These are phyloP conservation scores for Drosophila mettleri DNA, from an alignment of 2,888 invertebrate species.

Conservation along the genomic window DNA sequence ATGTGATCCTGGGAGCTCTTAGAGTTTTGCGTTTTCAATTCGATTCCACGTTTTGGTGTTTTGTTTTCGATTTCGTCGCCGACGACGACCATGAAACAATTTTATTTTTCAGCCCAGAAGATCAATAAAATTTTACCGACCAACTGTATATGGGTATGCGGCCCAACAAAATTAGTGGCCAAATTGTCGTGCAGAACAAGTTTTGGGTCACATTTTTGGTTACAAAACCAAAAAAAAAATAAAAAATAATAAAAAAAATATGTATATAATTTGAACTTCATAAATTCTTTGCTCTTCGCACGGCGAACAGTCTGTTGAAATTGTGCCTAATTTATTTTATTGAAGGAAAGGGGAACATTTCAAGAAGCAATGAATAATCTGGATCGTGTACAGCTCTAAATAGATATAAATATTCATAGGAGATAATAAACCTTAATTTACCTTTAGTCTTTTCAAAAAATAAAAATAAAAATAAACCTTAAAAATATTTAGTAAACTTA, in stretches of 20 bases:
- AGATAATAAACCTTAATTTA: constrained; percentile 23
- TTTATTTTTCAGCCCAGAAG: constrained; percentile 74
- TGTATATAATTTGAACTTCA: constrained; percentile 51
- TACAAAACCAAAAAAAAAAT: constrained; percentile 57
- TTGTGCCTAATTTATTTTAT: constrained; percentile 47
- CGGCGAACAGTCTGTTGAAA: constrained; percentile 39
- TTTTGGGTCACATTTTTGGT: constrained; percentile 72
- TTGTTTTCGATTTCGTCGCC: constrained; percentile 55
- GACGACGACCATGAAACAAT: constrained; percentile 70
- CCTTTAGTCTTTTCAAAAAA: too few species aligned
- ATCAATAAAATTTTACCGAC: constrained; percentile 80
- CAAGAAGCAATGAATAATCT: constrained; percentile 20
- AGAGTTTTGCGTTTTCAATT: constrained; percentile 60
- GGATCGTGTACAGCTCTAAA: constrained; percentile 23
- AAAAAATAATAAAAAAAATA: constrained; percentile 20
- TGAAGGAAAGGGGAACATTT: constrained; percentile 11
- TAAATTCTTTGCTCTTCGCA: constrained; percentile 43
- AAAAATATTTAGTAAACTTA: background rate
- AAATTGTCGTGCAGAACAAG: constrained; percentile 71
- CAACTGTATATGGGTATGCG: constrained; percentile 69
- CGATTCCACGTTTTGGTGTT: constrained; percentile 58
- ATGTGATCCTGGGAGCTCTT: constrained; percentile 38
- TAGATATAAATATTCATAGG: constrained; percentile 27
- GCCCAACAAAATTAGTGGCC: constrained; percentile 70
- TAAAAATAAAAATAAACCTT: too few species aligned